Base-by-base conservation (phyloP, 2,888 invertebrate species). In the Leucoptera coffeella region DNA sequence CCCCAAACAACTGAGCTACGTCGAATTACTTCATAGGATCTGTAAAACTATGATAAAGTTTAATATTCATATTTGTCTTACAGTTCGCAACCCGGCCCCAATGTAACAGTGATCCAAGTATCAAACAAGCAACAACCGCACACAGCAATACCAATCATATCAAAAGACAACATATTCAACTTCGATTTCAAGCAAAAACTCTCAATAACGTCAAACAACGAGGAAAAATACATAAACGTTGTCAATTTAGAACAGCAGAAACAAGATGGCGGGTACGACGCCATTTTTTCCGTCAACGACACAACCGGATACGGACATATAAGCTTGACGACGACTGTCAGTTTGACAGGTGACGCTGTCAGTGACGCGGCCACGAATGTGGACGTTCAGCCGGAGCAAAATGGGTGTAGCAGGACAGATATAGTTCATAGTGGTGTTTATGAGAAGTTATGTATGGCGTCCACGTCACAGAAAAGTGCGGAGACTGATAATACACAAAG, bases 101-200 rank as follows among this genome's bases (percentile, higher is more conserved):
- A 77, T 34, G 55, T 77, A 15, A 77, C 77, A 13, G 77, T 77
- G 0, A 77, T 77, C n/a, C 62, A 77, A 56, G 76, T 77, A 1
- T 75, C 75, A 1, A 75, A 75, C 22, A 62, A 60, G 15, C 54
- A 45, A 0, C 55, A 65, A 0, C 67, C 67, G 0, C 65, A 65
- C 40, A 64, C 67, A 0, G 67, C 67, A 0, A 67, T 65, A 13
- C 65, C 65, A 0, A 47, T 64, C 0, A 29, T 64, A 0, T 40
- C 49, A 0, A 58, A 58, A 25, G 48, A 48, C 0, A 42, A 58
- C 17, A 38, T 65, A 0, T 69, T 69, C 35, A 44, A 62, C 29
- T 69, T 67, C 23, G 49, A 56, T 8, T 54, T 65, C 30, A 50
- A 54, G 38, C 48, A 39, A 26, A 47, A 47, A 4, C 29, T 45